Conservation (phyloP, 2,113 vertebrate species). For the Rhadina sibilatrix region DNA sequence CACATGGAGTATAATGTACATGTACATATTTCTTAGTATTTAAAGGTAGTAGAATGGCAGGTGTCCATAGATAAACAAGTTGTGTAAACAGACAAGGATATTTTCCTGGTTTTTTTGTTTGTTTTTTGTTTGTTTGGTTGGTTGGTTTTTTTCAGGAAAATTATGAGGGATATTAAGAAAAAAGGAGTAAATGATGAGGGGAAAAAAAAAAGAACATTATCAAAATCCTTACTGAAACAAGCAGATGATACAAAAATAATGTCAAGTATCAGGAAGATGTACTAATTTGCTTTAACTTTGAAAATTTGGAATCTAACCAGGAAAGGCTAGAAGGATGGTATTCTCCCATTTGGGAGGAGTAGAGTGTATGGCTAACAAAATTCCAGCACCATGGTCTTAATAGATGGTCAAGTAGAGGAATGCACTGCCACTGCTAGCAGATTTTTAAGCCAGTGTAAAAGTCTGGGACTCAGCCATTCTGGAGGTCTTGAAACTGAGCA, state of each 20-base stretch:
- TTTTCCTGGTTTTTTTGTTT: not conserved
- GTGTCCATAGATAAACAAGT: not conserved
- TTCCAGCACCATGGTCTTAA: not conserved
- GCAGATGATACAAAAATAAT: not conserved
- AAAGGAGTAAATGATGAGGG: not conserved
- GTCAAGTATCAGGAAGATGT: not conserved
- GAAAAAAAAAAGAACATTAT: not conserved
- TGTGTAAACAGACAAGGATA: not conserved
- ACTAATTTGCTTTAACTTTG: not conserved
- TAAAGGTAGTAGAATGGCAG: not conserved
- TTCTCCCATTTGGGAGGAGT: not conserved
- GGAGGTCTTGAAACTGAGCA: not conserved
- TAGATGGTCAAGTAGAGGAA: not conserved
- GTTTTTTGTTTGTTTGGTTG: too few species aligned
- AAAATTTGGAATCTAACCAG: not conserved
- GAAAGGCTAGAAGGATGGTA: not conserved
- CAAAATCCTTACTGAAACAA: not conserved
- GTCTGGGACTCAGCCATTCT: not conserved
- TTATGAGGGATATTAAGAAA: not conserved
- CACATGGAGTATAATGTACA: not conserved
- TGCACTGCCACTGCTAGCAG: not conserved
- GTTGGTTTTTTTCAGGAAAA: not conserved
- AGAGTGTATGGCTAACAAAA: not conserved
- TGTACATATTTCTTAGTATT: not conserved
- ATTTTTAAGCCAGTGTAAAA: not conserved